These are phyloP conservation scores for Tapera naevia DNA, from an alignment of 2,797 vertebrate genomes.

Conservation along the genomic window DNA sequence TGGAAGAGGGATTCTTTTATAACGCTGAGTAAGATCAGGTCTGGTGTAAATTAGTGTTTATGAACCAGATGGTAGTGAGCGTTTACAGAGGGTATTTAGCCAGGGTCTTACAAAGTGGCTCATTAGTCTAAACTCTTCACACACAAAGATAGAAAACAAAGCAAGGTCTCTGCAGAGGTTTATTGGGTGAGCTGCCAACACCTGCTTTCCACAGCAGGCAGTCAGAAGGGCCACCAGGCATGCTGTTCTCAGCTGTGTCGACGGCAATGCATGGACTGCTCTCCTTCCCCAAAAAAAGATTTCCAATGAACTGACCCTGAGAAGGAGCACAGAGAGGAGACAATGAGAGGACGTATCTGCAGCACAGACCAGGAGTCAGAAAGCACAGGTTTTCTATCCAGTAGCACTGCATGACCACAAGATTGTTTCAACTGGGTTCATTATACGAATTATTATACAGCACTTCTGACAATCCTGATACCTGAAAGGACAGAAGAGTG, in stretches of 20 bases:
- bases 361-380: neutral
- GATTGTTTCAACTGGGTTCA: neutral
- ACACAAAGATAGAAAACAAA: neutral
- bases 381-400: neutral
- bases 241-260: neutral
- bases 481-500: neutral
- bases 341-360: neutral
- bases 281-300: neutral
- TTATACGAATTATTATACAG: neutral
- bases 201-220: conserved; percentile 14
- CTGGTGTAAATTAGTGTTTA: conserved; percentile 36
- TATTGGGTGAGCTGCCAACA: neutral
- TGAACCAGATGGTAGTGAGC: neutral
- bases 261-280: neutral
- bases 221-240: neutral
- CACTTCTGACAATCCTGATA: neutral
- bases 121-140: neutral
- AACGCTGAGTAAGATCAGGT: neutral
- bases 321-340: neutral
- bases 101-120: neutral
- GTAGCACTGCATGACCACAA: neutral
- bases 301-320: neutral
- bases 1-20: neutral
- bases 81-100: conserved; percentile 3
- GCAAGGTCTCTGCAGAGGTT: neutral